Evolutionary conservation across 1,140 invertebrate species (phyloP).

Genomic region (Calycopis cecrops): DNA sequence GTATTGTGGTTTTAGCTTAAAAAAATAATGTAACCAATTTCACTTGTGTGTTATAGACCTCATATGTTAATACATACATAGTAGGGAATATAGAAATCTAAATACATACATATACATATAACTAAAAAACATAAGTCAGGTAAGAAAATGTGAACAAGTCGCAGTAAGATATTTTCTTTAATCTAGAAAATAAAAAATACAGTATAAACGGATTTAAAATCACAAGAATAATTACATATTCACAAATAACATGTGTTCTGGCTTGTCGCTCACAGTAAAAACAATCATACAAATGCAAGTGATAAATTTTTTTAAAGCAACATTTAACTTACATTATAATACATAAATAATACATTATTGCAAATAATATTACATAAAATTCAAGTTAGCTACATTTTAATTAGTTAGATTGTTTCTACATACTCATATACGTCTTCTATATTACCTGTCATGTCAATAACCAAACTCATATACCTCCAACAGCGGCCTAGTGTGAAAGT

Average conservation of each 20-base stretch:
- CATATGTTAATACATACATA: no score
- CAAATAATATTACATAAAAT: conserved; percentile 71
- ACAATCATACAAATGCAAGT: conserved; percentile 62
- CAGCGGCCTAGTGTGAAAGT: background rate
- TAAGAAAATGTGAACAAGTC: conserved; percentile 23
- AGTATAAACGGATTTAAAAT: conserved; percentile 73
- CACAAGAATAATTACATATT: conserved; percentile 75
- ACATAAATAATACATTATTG: conserved; percentile 73
- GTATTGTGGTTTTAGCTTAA: no score
- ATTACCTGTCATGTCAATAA: conserved; percentile 40
- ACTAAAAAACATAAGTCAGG: background rate
- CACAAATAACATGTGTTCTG: conserved; percentile 67
- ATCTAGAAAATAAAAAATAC: conserved; percentile 75
- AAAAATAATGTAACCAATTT: no score
- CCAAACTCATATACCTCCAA: conserved; percentile 5
- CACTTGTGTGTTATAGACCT: no score
- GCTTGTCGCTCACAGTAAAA: conserved; percentile 60
- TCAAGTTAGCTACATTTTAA: conserved; percentile 70
- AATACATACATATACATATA: background rate
- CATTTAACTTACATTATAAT: conserved; percentile 72
- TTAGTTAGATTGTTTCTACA: conserved; percentile 67
- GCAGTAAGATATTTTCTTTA: conserved; percentile 73
- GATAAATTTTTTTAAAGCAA: conserved; percentile 66
- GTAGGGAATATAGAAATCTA: background rate
- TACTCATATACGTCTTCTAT: conserved; percentile 39